Percentiles rank a stretch among this genome's conserved stretches.
These are phyloP conservation scores for Hydrozoanthus gracilis DNA, from an alignment of 92 coral and sea anemone species.

Conservation along the genomic window DNA sequence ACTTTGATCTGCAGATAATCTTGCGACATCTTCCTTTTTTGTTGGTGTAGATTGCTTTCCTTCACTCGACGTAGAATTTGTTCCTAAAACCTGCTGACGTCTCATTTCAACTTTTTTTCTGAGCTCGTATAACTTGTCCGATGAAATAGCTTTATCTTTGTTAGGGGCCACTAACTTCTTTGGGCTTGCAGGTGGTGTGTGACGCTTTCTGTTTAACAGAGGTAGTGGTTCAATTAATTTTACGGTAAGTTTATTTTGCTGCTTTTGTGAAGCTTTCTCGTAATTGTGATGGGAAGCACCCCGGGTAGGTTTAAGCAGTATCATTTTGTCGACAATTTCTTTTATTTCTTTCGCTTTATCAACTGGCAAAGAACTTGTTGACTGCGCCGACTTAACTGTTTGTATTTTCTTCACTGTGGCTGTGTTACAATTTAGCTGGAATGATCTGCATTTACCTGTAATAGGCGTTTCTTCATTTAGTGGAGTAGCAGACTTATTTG, in stretches of 20 bases:
- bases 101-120: constrained; percentile 24
- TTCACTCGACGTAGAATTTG: background rate
- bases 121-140: constrained; percentile 26
- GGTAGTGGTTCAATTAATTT: constrained; percentile 30
- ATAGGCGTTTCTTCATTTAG: background rate
- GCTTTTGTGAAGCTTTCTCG: background rate
- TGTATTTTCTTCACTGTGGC: background rate
- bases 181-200: constrained; percentile 16
- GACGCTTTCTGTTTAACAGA: constrained; percentile 1
- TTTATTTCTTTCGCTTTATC: background rate
- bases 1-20: background rate
- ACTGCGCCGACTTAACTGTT: background rate
- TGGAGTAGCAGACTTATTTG: background rate
- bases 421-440: background rate
- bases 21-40: background rate
- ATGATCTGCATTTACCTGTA: background rate
- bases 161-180: background rate
- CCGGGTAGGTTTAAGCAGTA: background rate
- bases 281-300: constrained; percentile 5
- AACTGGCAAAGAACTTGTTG: background rate
- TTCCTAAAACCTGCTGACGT: constrained; percentile 4
- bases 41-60: background rate
- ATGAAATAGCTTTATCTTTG: constrained; percentile 12
- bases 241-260: background rate
- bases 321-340: constrained; percentile 16